Base-by-base conservation (phyloP, 2,888 invertebrate genomes). In the Pharmacophagus antenor region DNA sequence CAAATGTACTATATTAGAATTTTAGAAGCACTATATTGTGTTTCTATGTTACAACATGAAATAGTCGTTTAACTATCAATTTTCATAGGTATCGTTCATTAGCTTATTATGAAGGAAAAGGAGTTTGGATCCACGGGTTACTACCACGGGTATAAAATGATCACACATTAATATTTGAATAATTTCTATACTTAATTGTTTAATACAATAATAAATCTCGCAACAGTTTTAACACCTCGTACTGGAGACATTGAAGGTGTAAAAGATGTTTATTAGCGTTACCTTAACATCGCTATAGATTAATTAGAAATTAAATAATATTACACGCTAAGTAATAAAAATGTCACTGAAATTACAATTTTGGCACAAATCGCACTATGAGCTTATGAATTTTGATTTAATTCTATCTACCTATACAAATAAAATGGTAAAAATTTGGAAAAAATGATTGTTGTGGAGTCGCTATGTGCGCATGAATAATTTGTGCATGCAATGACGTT, bases 221-320 rank as follows among this genome's bases (percentile, higher is more conserved):
- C 78, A 88, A 90, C 88, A 89, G 88, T 80, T 87, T 84, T 72
- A 72, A 83, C 88, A 85, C 87, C 87, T 80, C 73, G 65, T 69
- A 66, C 67, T 70, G 82, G 87, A 85, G 84, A 84, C 80, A 66
- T 70, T 61, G 68, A 76, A 84, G 86, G 83, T 86, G 86, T 83
- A 76, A 85, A 88, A 88, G 76, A 86, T 84, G 88, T 85, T 83
- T 73, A n/a, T 64, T 70, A 66, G 75, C 73, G 65, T 66, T 79
- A 77, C 77, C 71, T 77, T 82, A 79, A 73, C 62, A 65, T 67
- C 62, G 61, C 67, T 69, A 67, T 65, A 69, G 63, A 67, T 68
- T 64, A 66, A 61, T 61, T 50, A 53, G 42, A 74, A 71, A 73
- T 71, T 70, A 66, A 66, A 67, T 64, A 60, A 64, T 63, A 66